Conservation (phyloP, 2,113 vertebrate species). For the Crypturellus undulatus region DNA sequence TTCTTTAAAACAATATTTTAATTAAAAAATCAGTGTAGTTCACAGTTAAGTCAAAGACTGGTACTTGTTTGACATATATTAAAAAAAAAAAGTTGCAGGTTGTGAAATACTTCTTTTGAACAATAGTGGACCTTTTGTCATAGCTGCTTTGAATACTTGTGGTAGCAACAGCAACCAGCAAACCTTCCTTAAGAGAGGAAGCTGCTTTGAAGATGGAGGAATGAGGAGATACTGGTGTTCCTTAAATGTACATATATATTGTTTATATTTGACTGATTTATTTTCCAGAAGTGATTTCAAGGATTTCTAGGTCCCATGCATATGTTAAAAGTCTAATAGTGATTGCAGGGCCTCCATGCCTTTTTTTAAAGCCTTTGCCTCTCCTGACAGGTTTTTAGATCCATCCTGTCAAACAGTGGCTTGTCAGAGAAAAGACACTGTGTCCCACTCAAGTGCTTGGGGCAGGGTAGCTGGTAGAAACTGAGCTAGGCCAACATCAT, state of each 20-base stretch:
- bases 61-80: background rate
- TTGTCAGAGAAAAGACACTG: background rate
- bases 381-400: background rate
- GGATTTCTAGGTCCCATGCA: background rate
- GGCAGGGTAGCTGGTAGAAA: background rate
- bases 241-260: background rate
- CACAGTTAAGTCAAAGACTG: background rate
- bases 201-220: background rate
- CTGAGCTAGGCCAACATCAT: background rate
- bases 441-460: background rate
- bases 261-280: background rate
- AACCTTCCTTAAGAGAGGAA: background rate
- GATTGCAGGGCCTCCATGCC: background rate
- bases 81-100: too few relatives aligned
- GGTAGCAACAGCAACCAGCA: background rate
- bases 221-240: background rate
- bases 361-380: background rate
- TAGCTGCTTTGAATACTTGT: background rate
- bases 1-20: background rate
- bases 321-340: background rate
- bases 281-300: background rate
- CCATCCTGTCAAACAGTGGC: background rate
- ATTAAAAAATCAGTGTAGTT: background rate
- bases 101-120: background rate
- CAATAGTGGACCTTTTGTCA: background rate